These are phyloP conservation scores for Empis livida DNA, from an alignment of 2,888 invertebrate genomes.

Conservation along the genomic window DNA sequence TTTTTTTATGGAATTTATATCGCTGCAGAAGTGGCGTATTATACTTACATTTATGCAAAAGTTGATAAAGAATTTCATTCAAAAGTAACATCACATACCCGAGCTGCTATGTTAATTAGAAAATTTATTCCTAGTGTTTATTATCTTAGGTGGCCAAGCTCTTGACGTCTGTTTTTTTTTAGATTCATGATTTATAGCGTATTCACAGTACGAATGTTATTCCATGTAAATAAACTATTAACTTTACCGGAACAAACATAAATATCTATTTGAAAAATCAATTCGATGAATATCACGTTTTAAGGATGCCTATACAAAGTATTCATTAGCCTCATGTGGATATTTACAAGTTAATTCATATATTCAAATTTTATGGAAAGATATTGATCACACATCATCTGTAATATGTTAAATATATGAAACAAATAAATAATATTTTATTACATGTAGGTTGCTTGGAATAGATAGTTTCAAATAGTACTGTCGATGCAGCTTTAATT, in stretches of 20 bases:
- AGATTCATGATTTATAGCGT: too few relatives aligned
- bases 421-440: slow-evolving; percentile 3
- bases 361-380: slow-evolving; percentile 59
- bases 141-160: slow-evolving; percentile 46
- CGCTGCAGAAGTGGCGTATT: slow-evolving; percentile 86
- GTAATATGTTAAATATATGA: slow-evolving; percentile 8
- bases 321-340: slow-evolving; percentile 58
- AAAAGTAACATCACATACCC: slow-evolving; percentile 58
- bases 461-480: too few relatives aligned
- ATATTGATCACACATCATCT: slow-evolving; percentile 33
- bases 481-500: slow-evolving; percentile 63
- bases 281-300: too few relatives aligned
- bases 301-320: slow-evolving; percentile 49
- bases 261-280: too few relatives aligned
- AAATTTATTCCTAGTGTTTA: slow-evolving; percentile 48
- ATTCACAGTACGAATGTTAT: too few relatives aligned
- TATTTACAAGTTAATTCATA: slow-evolving; percentile 58
- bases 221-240: too few relatives aligned
- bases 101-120: slow-evolving; percentile 58
- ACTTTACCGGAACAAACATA: too few relatives aligned
- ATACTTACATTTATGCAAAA: slow-evolving; percentile 88
- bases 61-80: slow-evolving; percentile 57
- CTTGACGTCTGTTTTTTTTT: too few relatives aligned
- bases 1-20: slow-evolving; percentile 69
- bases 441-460: slow-evolving; percentile 31